Evolutionary conservation across 1,140 invertebrate genomes (phyloP).

Genomic region (Sipha flava): DNA sequence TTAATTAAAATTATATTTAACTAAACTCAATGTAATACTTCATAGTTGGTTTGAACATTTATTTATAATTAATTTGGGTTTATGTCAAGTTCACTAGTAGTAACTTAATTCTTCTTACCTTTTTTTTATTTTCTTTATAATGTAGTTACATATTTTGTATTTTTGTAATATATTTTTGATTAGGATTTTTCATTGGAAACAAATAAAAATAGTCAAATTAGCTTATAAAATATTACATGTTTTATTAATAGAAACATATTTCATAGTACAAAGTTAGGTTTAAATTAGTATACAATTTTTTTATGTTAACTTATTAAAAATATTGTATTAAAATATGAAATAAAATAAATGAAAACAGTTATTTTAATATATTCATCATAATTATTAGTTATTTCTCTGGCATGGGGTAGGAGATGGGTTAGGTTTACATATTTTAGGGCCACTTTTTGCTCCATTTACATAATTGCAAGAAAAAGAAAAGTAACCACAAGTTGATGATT

Average conservation of each 20-base stretch:
- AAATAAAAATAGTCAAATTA: background rate
- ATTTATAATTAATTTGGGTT: background rate
- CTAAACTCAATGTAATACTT: background rate
- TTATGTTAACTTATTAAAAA: background rate
- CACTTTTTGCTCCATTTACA: constrained; percentile 63
- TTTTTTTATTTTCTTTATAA: background rate
- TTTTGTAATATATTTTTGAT: background rate
- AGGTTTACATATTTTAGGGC: constrained; percentile 69
- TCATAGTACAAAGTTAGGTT: constrained; percentile 11
- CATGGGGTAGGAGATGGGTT: constrained; percentile 44
- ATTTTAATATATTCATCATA: background rate
- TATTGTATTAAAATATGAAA: background rate
- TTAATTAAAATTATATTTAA: background rate
- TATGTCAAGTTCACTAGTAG: too few species aligned
- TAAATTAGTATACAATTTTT: constrained; percentile 11
- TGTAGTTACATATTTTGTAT: background rate
- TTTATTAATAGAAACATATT: background rate
- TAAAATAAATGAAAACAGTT: background rate
- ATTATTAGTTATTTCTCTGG: background rate
- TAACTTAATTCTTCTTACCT: background rate
- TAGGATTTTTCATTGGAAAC: background rate
- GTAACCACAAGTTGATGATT: constrained; percentile 74
- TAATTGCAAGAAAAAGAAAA: constrained; percentile 74
- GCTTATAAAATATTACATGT: background rate
- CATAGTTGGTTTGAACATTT: background rate